phyloP scores from a whole-genome alignment of 2,888 invertebrate species.

The Serripes groenlandicus region DNA sequence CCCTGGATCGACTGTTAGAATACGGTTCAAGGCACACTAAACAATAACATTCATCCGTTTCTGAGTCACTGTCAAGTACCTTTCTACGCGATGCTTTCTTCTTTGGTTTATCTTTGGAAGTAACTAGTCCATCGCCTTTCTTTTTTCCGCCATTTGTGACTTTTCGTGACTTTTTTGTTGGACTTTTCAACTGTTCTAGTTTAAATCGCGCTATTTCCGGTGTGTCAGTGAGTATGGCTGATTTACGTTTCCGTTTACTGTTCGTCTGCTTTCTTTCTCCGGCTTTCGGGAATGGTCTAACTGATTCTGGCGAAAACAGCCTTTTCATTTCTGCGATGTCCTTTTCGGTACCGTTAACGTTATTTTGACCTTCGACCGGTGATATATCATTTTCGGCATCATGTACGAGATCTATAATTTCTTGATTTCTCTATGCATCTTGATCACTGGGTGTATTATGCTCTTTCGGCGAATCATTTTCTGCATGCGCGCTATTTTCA shows the following conservation, averaged over 20 bases:
- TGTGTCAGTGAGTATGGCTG: too few relatives aligned
- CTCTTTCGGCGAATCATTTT: too few relatives aligned
- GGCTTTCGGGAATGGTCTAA: conserved; percentile 25
- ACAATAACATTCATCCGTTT: conserved; percentile 16
- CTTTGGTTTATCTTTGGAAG: neutral
- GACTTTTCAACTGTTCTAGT: conserved; percentile 1
- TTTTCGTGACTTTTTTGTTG: neutral
- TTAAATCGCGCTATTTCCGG: too few relatives aligned
- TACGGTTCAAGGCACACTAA: conserved; percentile 14
- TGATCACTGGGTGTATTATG: too few relatives aligned
- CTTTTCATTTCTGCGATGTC: neutral
- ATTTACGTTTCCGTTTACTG: neutral
- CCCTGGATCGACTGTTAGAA: conserved; percentile 1
- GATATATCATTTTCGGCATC: too few relatives aligned
- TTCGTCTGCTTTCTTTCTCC: conserved; percentile 3
- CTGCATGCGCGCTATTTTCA: too few relatives aligned
- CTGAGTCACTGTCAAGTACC: neutral
- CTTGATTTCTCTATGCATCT: too few relatives aligned
- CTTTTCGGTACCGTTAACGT: too few relatives aligned
- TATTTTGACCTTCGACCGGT: too few relatives aligned
- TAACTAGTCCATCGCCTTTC: neutral
- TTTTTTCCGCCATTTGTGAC: neutral
- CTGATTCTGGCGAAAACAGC: conserved; percentile 11
- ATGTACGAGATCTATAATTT: too few relatives aligned
- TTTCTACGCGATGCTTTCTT: neutral